phyloP scores from a whole-genome alignment of 1,140 invertebrate genomes.

The Lasaia peninsularis region DNA sequence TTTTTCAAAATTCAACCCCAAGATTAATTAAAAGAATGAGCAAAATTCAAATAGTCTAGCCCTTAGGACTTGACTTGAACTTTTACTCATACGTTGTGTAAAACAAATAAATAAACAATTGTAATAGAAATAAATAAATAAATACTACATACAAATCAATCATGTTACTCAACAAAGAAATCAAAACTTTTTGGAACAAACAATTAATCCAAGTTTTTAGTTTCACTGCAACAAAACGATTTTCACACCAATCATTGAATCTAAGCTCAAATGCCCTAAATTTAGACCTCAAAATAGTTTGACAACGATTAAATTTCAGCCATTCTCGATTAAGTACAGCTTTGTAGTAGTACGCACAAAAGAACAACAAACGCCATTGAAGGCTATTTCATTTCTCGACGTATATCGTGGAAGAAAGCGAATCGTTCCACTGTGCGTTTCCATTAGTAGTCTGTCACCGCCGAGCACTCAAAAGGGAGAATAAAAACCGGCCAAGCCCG shows the following conservation, averaged over 20 bases:
- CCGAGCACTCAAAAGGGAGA: slow-evolving; percentile 14
- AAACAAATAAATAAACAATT: too few relatives aligned
- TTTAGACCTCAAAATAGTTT: neutral
- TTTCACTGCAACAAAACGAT: too few relatives aligned
- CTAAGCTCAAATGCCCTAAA: neutral
- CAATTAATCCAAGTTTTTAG: slow-evolving; percentile 5
- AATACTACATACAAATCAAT: too few relatives aligned
- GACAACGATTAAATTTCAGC: neutral
- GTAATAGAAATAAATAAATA: too few relatives aligned
- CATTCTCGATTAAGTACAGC: slow-evolving; percentile 13
- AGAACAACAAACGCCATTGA: slow-evolving; percentile 30
- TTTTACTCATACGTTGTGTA: too few relatives aligned
- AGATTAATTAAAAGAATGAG: too few relatives aligned
- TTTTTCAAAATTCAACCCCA: too few relatives aligned
- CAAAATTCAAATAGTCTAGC: too few relatives aligned
- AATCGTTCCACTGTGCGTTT: slow-evolving; percentile 36
- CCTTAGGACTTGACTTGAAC: too few relatives aligned
- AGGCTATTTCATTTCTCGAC: slow-evolving; percentile 37
- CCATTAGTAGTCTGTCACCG: slow-evolving; percentile 49
- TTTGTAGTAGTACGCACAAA: slow-evolving; percentile 28
- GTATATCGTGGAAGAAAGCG: slow-evolving; percentile 35
- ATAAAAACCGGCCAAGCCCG: too few relatives aligned
- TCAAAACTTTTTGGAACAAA: neutral
- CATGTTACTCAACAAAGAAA: too few relatives aligned
- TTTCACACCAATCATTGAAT: neutral